phyloP scores from a whole-genome alignment of 2,888 invertebrate species.

The Suillia variegata region DNA sequence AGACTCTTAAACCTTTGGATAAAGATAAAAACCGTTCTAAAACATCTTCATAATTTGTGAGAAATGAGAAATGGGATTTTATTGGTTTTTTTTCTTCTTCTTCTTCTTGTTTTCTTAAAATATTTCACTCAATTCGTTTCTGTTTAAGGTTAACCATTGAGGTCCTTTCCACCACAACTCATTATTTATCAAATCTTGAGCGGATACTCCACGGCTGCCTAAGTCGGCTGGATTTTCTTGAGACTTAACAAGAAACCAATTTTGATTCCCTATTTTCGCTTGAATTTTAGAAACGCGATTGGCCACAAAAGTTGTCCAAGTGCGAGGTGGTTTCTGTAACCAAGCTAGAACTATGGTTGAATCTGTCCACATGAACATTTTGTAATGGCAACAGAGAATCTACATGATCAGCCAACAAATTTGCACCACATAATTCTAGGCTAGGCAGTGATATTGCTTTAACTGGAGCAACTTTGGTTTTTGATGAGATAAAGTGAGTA shows the following conservation, averaged over 20 bases:
- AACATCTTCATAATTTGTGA: neutral
- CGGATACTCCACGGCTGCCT: conserved; percentile 13
- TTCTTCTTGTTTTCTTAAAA: no score
- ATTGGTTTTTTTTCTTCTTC: neutral
- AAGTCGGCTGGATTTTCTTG: conserved; percentile 18
- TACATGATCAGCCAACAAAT: neutral
- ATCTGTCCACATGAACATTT: neutral
- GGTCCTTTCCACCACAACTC: conserved; percentile 20
- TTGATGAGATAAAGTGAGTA: conserved; percentile 14
- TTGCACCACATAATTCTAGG: conserved; percentile 15
- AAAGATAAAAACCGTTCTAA: neutral
- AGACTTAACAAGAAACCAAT: conserved; percentile 21
- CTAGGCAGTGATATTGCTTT: conserved; percentile 8
- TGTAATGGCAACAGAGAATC: neutral
- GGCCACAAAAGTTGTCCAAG: no score
- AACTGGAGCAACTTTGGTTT: conserved; percentile 17
- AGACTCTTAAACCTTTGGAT: neutral
- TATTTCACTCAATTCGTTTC: neutral
- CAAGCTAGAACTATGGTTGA: no score
- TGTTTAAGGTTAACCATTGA: conserved; percentile 2
- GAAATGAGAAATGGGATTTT: neutral
- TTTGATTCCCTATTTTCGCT: neutral
- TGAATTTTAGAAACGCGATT: conserved; percentile 2
- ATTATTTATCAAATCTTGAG: conserved; percentile 10
- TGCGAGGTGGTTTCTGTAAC: no score